Evolutionary conservation across 2,888 invertebrate genomes (phyloP), one percentile per base, ranked within the genome.

Genomic region (Chrysolina oricalcia): DNA sequence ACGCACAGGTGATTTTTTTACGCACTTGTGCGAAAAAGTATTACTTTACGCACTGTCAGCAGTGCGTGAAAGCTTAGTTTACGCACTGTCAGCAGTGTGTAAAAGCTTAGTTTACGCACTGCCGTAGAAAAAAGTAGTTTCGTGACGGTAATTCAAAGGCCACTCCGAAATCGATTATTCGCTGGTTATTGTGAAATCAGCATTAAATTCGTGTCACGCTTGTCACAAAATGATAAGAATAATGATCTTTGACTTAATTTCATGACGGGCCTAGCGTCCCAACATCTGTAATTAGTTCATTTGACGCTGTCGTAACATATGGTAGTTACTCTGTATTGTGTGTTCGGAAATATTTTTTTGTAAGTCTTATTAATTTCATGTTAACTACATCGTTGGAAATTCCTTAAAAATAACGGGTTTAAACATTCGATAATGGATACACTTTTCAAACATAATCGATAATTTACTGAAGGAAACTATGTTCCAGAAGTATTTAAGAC

Each of bases 171-270:
- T 27, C 11, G n/a, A 23, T 50, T 19, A 50, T 59, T n/a, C 13
- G 56, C 56, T 11, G 23, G 1, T 59, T 5, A n/a, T 27, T 35
- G 59, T 17, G 19, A 10, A 59, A 59, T 23, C 10, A 35, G 59
- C 17, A 13, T 13, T 3, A 4, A 56, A 56, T 56, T 17, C 19
- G 23, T 56, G 59, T 59, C 59, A 35, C n/a, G 27, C 27, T 59
- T 59, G 59, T 59, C 59, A 59, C 59, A 6, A 59, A 9, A 35
- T n/a, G 59, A 59, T 59, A 59, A 59, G 8, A 15, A n/a, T 23
- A 35, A 59, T 17, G 53, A 53, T 27, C 35, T 59, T 27, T 59
- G 59, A 59, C 59, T 27, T n/a, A 8, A 27, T 59, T 59, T 59
- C 15, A 35, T 19, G 21, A 15, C 35, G 35, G 35, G 17, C 27